These are phyloP conservation scores for Falco columbarius DNA, from an alignment of 2,797 vertebrate species.

Conservation along the genomic window DNA sequence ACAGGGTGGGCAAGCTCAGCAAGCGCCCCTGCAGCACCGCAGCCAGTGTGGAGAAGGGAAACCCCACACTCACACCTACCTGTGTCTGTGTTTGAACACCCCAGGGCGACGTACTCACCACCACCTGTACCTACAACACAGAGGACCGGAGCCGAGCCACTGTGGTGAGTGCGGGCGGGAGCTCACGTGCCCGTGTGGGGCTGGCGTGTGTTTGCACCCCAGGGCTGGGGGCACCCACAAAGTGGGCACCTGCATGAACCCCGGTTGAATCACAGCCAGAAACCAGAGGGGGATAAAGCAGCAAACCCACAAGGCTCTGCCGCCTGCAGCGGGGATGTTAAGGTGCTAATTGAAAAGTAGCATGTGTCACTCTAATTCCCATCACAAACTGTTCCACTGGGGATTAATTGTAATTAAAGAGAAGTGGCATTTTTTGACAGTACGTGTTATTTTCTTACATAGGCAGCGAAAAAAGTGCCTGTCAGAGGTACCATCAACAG, in stretches of 20 bases:
- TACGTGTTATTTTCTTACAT: slow-evolving; percentile 27
- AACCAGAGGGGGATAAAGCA: not conserved
- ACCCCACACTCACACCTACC: not conserved
- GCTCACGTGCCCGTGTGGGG: not conserved
- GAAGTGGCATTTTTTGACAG: slow-evolving; percentile 50
- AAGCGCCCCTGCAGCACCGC: fast-evolving
- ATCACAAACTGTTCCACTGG: slow-evolving; percentile 14
- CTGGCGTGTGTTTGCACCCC: not conserved
- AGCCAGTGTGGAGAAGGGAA: fast-evolving
- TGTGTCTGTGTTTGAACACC: not conserved
- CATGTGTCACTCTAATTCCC: slow-evolving; percentile 13
- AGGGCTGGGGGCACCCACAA: not conserved
- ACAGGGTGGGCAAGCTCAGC: not conserved
- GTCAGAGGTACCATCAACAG: slow-evolving; percentile 51
- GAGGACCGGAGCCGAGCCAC: slow-evolving; percentile 83
- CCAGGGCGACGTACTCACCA: slow-evolving; percentile 90
- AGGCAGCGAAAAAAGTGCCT: not conserved
- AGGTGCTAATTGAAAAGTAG: slow-evolving; percentile 40
- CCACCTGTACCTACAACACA: slow-evolving; percentile 90
- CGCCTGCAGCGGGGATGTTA: not conserved
- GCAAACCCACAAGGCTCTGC: not conserved
- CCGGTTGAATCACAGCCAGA: not conserved
- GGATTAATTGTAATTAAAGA: slow-evolving; percentile 60
- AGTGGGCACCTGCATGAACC: not conserved
- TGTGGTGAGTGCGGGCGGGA: slow-evolving; percentile 78